Base-by-base conservation (phyloP, 2,888 invertebrate genomes). In the Drosophila subquinaria region DNA sequence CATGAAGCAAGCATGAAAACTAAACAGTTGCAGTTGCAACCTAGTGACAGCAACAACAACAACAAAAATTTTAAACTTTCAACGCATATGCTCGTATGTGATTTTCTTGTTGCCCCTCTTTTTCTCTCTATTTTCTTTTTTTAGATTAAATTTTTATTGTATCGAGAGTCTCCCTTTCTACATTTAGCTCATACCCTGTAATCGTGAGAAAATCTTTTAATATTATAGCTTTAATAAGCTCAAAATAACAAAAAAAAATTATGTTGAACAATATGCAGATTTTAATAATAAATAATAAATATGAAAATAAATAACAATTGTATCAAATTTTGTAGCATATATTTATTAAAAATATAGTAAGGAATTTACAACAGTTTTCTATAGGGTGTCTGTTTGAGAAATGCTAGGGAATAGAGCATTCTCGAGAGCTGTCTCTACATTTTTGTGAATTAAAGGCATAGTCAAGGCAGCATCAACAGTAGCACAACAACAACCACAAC, bases 1-100 rank as follows among this genome's bases (percentile, higher is more conserved):
- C 76, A 81, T 86, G 90, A 80, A 86, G 78, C 86, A 78, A 86
- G 78, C 86, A 90, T 90, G 78, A 76, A 88, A 70, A 43, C 62
- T 42, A 48, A 77, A 43, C 45, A 59, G 50, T 48, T 59, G 56
- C 38, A 23, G 50, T 48, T 47, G 23, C 40, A 62, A 36, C 42
- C 27, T 27, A 27, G 27, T 27, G 65, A 17, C 52, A 38, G 4
- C 33, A 53, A 38, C 63, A 52, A n/a, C 59, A 47, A 47, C 52
- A 50, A 43, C 45, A 68, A 52, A 43, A 17, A 27, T 30, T 15
- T 48, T 15, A 9, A 10, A 15, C 2, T 38, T 10, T 23, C 67
- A 59, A 67, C 67, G 67, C 57, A 45, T 56, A 62, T 72, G 40
- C 53, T 45, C 69, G 64, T 87, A 71, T 76, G 76, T 57, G 72